phyloP scores from a whole-genome alignment of 2,797 vertebrate genomes.

The Lepus townsendii region DNA sequence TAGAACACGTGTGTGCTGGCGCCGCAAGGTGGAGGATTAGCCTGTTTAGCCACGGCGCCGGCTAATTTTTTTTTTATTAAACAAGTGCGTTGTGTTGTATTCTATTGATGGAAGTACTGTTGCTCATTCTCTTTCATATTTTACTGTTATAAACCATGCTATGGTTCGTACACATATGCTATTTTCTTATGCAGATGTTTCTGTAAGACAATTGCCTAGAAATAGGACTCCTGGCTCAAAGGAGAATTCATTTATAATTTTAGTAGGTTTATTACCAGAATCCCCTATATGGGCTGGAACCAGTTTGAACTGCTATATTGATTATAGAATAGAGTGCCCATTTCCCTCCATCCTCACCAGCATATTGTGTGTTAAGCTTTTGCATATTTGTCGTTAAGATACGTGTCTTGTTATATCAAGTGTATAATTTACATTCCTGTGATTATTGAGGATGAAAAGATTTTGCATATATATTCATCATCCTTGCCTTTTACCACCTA shows the following conservation, averaged over 20 bases:
- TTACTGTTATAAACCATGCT: neutral
- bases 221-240: neutral
- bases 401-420: neutral
- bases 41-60: no score
- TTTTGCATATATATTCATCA: neutral
- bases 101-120: neutral
- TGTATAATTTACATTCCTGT: neutral
- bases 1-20: no score
- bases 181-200: neutral
- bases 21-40: no score
- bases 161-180: no score
- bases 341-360: neutral
- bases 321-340: neutral
- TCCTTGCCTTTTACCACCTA: accelerated
- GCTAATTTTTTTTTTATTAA: neutral
- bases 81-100: neutral
- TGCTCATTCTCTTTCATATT: neutral
- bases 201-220: neutral
- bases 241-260: neutral
- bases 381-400: neutral
- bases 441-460: neutral
- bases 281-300: neutral
- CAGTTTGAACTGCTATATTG: neutral
- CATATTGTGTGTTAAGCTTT: neutral
- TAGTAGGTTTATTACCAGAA: neutral